Evolutionary conservation across 1,140 invertebrate species (phyloP).

Genomic region (Bombus superbus): DNA sequence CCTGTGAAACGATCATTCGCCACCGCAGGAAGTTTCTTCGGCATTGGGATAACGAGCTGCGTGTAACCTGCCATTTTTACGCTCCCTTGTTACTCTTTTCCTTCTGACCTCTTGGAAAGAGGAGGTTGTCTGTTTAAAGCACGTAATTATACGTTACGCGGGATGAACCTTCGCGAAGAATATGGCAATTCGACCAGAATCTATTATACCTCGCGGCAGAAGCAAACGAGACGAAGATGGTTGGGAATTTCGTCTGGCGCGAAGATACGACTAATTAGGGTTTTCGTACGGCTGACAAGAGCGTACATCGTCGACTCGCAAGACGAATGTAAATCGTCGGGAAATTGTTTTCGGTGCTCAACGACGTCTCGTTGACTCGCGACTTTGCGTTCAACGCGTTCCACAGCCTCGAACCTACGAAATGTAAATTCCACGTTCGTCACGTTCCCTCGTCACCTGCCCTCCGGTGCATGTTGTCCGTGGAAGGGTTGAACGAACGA

Average conservation of each 20-base stretch:
- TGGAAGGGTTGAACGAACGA: neutral
- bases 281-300: slow-evolving; percentile 21
- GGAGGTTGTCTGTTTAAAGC: too few species aligned
- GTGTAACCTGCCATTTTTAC: neutral
- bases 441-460: slow-evolving; percentile 67
- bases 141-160: neutral
- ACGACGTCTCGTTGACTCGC: neutral
- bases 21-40: neutral
- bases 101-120: neutral
- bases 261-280: slow-evolving; percentile 47
- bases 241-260: neutral
- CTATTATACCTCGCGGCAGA: neutral
- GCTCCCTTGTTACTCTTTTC: too few species aligned
- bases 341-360: neutral
- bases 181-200: neutral
- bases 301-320: slow-evolving; percentile 9
- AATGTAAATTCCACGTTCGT: slow-evolving; percentile 69
- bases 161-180: neutral
- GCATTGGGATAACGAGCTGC: neutral
- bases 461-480: slow-evolving; percentile 38
- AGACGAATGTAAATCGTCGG: slow-evolving; percentile 43
- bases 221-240: neutral
- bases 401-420: slow-evolving; percentile 52
- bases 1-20: slow-evolving; percentile 6
- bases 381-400: neutral